Evolutionary conservation across 2,888 invertebrate species (phyloP), one percentile per base, ranked within the genome.

Genomic region (Pammene aurita): DNA sequence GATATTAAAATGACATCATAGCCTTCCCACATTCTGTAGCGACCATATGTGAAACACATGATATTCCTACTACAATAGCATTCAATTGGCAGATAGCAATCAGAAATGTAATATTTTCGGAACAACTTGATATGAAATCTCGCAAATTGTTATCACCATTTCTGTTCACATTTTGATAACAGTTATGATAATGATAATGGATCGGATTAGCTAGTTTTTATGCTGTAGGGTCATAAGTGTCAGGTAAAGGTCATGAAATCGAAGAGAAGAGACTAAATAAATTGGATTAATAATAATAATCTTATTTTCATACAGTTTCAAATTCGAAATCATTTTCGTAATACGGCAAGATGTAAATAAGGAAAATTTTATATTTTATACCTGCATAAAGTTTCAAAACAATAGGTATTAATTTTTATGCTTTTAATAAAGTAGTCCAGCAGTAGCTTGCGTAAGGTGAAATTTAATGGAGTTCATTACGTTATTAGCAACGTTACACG

Each of bases 71-170:
- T 9, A 38, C 7, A 9, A 38, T 38, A 9, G 7, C 48, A 52
- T 63, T 52, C 50, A 63, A 57, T 52, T 68, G 67, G 7, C 75
- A 73, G 67, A 72, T 71, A 80, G 85, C 87, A 86, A 88, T 76
- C 77, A 76, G 82, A 85, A 86, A 85, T 81, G 84, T 26, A 87
- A 87, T 78, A 83, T 83, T 83, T 75, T 81, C 80, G 78, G 76
- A 74, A 81, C 77, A 81, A 79, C 76, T 80, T 81, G 84, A 87
- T 83, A 84, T 79, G 82, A 75, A 85, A 88, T 89, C 86, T 87
- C 85, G 78, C 83, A 84, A 86, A 87, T 68, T 78, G 74, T 71
- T 88, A 88, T 88, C 88, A 73, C 74, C 77, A 82, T 84, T 83
- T 83, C 69, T 87, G 86, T 89, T 85, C 85, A 82, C 76, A 76